Conservation (phyloP, 1,140 invertebrate species). For the Luehdorfia chinensis region DNA sequence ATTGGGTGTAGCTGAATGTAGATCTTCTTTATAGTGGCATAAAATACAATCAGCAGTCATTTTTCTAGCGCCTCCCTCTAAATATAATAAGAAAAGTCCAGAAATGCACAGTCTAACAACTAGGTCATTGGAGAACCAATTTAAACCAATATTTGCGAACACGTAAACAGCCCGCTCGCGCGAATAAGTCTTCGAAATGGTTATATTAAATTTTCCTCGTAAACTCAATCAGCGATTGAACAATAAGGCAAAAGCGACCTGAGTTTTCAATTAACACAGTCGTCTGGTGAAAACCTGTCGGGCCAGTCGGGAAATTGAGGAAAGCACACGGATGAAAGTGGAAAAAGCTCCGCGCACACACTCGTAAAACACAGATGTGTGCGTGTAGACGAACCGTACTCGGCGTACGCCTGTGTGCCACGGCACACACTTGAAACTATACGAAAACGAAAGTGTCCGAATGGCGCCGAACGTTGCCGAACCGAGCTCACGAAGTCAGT, state of each 20-base stretch:
- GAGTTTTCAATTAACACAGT: conserved; percentile 39
- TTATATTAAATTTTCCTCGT: conserved; percentile 25
- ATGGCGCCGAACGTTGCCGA: conserved; percentile 61
- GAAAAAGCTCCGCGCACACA: conserved; percentile 59
- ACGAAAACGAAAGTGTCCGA: conserved; percentile 76
- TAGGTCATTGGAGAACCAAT: conserved; percentile 14
- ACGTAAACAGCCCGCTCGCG: conserved; percentile 2
- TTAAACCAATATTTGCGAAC: conserved; percentile 12
- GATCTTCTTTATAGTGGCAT: no score
- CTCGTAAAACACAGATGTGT: conserved; percentile 39
- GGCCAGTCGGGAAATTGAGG: conserved; percentile 66
- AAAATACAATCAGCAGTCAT: no score
- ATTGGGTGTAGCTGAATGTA: neutral
- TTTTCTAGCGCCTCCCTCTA: no score
- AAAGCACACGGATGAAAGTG: conserved; percentile 69
- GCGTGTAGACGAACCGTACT: conserved; percentile 24
- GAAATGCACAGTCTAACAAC: neutral
- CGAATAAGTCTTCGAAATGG: conserved; percentile 18
- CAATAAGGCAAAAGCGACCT: conserved; percentile 22
- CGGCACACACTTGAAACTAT: conserved; percentile 38
- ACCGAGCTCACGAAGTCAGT: conserved; percentile 73
- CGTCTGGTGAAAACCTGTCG: conserved; percentile 56
- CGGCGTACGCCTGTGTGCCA: conserved; percentile 31
- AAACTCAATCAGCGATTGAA: conserved; percentile 19
- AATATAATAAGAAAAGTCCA: no score